Evolutionary conservation across 2,113 vertebrate species (phyloP).

Genomic region (Grus americana): DNA sequence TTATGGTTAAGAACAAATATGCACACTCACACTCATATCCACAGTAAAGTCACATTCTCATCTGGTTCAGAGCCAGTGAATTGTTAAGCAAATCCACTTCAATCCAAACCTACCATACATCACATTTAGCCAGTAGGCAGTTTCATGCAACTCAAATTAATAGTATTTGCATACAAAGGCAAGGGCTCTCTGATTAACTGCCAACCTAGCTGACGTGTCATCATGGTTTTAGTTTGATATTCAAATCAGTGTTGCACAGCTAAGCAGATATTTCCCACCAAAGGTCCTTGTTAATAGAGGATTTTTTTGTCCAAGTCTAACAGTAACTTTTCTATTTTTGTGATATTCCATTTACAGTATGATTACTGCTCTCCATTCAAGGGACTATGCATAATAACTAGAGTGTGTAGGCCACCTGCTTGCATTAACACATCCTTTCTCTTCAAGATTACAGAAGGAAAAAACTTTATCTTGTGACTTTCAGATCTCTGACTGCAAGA

Average conservation of each 20-base stretch:
- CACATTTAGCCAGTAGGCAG: background rate
- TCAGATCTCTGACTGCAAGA: background rate
- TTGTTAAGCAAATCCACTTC: background rate
- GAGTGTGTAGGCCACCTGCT: background rate
- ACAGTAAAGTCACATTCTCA: background rate
- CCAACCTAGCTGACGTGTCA: background rate
- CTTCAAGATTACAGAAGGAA: background rate
- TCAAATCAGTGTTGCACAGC: background rate
- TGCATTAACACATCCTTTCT: background rate
- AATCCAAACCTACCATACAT: background rate
- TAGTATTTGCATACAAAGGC: background rate
- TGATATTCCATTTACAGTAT: background rate
- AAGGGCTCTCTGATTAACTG: background rate
- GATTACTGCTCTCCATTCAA: background rate
- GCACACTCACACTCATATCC: background rate
- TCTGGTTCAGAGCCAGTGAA: background rate
- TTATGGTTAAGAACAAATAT: background rate
- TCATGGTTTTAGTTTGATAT: background rate
- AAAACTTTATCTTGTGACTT: background rate
- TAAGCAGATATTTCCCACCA: background rate
- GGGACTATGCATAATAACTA: background rate
- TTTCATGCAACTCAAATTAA: background rate
- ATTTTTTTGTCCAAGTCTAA: background rate
- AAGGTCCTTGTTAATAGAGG: background rate
- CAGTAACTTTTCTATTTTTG: background rate